Conservation (phyloP, 2,113 vertebrate genomes). For the Rhadina sibilatrix region DNA sequence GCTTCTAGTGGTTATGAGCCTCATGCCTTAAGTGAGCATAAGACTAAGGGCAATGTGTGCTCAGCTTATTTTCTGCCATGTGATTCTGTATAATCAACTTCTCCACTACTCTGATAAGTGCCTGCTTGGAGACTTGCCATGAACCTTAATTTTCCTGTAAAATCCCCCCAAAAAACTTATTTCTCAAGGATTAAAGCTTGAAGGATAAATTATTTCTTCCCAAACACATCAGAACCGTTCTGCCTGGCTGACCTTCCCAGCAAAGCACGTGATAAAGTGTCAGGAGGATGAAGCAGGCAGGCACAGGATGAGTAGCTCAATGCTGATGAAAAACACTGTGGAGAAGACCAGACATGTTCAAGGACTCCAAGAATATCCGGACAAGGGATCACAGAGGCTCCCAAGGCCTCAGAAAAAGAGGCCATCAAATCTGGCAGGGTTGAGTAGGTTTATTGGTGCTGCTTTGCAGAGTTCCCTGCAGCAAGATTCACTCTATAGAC, state of each 20-base stretch:
- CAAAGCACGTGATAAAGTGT: not conserved
- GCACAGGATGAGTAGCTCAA: not conserved
- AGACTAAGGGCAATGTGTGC: not conserved
- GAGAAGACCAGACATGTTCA: not conserved
- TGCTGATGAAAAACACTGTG: not conserved
- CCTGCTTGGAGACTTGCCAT: constrained; percentile 20
- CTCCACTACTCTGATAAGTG: not conserved
- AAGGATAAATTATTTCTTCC: constrained; percentile 37
- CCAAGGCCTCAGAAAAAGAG: not conserved
- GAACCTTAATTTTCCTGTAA: constrained; percentile 22
- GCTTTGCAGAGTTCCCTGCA: not conserved
- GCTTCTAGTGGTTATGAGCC: not conserved
- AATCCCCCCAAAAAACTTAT: constrained; percentile 22
- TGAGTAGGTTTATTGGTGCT: not conserved
- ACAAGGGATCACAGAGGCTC: not conserved
- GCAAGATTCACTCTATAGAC: not conserved
- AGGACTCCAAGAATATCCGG: not conserved
- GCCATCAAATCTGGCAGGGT: not conserved
- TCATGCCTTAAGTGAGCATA: not conserved
- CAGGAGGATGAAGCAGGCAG: constrained; percentile 13
- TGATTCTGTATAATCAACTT: constrained; percentile 38
- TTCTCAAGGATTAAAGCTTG: constrained; percentile 53
- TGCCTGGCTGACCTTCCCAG: constrained; percentile 25
- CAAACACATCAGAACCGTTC: not conserved
- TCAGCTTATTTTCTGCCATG: constrained; percentile 23